Evolutionary conservation across 2,888 invertebrate genomes (phyloP).

Genomic region (Gortyna flavago): DNA sequence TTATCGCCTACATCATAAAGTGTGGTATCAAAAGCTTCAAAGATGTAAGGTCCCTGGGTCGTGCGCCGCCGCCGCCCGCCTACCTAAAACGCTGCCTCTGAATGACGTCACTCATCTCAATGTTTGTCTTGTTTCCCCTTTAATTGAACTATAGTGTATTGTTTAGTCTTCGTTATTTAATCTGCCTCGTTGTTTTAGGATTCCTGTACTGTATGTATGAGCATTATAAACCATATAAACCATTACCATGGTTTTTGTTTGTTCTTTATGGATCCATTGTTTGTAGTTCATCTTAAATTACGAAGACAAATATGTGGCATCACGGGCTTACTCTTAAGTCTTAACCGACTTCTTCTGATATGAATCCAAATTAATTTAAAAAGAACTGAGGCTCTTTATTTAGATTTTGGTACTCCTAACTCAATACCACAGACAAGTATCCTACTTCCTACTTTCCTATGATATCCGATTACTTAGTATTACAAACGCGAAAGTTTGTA

Average conservation of each 20-base stretch:
- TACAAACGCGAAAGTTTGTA: too few relatives aligned
- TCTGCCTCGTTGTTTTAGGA: constrained; percentile 63
- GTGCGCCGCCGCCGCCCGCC: constrained; percentile 58
- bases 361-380: neutral
- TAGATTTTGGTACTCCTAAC: neutral
- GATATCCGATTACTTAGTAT: too few relatives aligned
- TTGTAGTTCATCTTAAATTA: constrained; percentile 38
- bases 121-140: constrained; percentile 72
- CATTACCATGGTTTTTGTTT: constrained; percentile 39
- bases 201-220: constrained; percentile 51
- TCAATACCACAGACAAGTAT: neutral
- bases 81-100: constrained; percentile 80
- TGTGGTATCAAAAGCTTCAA: constrained; percentile 25
- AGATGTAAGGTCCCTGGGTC: constrained; percentile 33
- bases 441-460: too few relatives aligned
- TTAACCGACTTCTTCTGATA: neutral
- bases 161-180: constrained; percentile 75
- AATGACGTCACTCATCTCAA: constrained; percentile 80
- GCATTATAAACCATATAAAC: constrained; percentile 52
- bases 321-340: neutral
- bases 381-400: neutral
- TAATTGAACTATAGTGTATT: constrained; percentile 78
- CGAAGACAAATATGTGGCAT: constrained; percentile 20
- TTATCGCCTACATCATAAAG: constrained; percentile 40
- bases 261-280: constrained; percentile 39